Conservation (phyloP, 2,888 invertebrate species). For the Orgyia antiqua region DNA sequence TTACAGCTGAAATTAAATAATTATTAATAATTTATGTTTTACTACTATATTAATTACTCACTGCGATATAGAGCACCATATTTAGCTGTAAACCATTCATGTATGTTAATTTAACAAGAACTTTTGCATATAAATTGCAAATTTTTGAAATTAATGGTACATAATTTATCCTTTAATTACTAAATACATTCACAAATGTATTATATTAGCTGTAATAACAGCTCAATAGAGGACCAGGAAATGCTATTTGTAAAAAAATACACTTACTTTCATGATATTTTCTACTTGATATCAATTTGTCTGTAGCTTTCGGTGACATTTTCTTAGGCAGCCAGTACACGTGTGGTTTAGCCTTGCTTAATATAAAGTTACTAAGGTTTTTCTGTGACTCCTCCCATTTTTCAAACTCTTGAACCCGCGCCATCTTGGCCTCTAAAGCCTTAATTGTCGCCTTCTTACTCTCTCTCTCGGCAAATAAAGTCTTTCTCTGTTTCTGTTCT, state of each 20-base stretch:
- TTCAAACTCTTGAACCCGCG: constrained; percentile 91
- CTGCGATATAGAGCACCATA: constrained; percentile 55
- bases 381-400: constrained; percentile 88
- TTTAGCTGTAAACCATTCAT: constrained; percentile 58
- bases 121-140: constrained; percentile 12
- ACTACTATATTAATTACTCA: constrained; percentile 42
- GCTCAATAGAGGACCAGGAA: too few species aligned
- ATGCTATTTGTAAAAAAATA: too few species aligned
- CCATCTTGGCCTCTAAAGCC: constrained; percentile 93
- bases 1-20: too few species aligned
- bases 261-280: constrained; percentile 81
- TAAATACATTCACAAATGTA: too few species aligned
- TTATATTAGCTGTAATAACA: background rate
- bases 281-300: constrained; percentile 81
- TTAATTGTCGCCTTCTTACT: constrained; percentile 93
- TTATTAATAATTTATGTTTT: too few species aligned
- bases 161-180: too few species aligned
- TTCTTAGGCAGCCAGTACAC: constrained; percentile 93
- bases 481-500: constrained; percentile 88
- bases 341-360: constrained; percentile 91
- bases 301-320: constrained; percentile 83
- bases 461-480: constrained; percentile 90
- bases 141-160: too few species aligned
- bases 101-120: too few species aligned
- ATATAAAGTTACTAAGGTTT: constrained; percentile 88